phyloP scores from a whole-genome alignment of 2,113 vertebrate genomes.

The Alaudala cheleensis region DNA sequence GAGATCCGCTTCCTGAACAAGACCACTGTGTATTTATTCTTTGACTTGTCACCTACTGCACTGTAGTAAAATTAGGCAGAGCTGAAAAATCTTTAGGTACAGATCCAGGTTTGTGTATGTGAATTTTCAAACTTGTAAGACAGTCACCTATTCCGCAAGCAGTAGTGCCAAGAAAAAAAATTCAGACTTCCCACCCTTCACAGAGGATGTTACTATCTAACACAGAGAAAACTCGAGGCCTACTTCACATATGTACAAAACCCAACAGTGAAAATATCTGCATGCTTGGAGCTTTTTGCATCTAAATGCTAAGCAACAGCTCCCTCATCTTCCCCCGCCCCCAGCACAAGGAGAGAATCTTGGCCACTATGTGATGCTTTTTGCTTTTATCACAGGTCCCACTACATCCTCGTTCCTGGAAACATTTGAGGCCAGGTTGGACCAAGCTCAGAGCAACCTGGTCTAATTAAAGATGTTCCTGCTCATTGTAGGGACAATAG shows the following conservation, averaged over 20 bases:
- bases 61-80: slow-evolving; percentile 39
- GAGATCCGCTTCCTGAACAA: not conserved
- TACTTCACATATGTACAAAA: not conserved
- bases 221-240: not conserved
- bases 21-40: not conserved
- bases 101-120: not conserved
- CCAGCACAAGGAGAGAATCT: not conserved
- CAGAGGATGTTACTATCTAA: not conserved
- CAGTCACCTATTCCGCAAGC: not conserved
- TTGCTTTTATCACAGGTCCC: not conserved
- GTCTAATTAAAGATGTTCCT: not conserved
- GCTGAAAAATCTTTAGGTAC: not conserved
- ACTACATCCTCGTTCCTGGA: not conserved
- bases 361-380: not conserved
- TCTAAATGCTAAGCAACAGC: not conserved
- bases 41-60: not conserved
- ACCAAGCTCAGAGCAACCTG: not conserved
- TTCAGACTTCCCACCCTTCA: not conserved
- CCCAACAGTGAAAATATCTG: not conserved
- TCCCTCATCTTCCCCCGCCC: not conserved
- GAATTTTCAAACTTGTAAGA: not conserved
- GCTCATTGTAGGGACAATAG: not conserved
- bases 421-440: not conserved
- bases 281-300: not conserved
- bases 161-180: not conserved